Evolutionary conservation across 2,888 invertebrate genomes (phyloP).

Genomic region (Lepeophtheirus nordmannii): DNA sequence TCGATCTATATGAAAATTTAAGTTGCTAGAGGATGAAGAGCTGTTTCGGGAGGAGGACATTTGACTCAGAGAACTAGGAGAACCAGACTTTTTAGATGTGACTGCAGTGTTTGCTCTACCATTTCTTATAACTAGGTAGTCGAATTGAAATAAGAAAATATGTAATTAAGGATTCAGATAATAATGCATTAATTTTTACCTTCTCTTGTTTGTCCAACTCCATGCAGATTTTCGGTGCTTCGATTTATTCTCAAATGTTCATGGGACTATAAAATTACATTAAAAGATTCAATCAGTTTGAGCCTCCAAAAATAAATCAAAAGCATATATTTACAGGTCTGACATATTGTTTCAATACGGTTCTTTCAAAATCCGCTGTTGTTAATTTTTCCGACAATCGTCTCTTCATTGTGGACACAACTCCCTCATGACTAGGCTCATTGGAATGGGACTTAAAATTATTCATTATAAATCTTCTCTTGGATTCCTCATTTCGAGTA

Average conservation of each 20-base stretch:
- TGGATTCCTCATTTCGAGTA: background rate
- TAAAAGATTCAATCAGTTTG: no score
- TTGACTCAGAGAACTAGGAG: background rate
- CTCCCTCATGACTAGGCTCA: background rate
- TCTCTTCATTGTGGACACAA: background rate
- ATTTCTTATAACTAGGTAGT: background rate
- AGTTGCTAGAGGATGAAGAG: background rate
- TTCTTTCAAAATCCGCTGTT: background rate
- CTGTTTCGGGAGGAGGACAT: background rate
- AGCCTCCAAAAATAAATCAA: no score
- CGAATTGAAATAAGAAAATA: background rate
- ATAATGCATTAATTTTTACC: background rate
- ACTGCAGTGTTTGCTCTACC: background rate
- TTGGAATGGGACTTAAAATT: background rate
- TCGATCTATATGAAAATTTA: background rate
- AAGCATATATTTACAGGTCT: background rate
- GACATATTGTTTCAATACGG: constrained; percentile 1
- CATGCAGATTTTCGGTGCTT: background rate
- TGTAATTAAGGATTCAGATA: background rate
- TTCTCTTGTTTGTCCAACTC: background rate
- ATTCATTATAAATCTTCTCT: background rate
- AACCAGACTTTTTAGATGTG: background rate
- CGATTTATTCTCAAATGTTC: background rate
- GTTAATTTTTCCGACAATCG: background rate
- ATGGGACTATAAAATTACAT: background rate